Conservation (phyloP, 2,888 invertebrate species). For the Mycalesis mineus region DNA sequence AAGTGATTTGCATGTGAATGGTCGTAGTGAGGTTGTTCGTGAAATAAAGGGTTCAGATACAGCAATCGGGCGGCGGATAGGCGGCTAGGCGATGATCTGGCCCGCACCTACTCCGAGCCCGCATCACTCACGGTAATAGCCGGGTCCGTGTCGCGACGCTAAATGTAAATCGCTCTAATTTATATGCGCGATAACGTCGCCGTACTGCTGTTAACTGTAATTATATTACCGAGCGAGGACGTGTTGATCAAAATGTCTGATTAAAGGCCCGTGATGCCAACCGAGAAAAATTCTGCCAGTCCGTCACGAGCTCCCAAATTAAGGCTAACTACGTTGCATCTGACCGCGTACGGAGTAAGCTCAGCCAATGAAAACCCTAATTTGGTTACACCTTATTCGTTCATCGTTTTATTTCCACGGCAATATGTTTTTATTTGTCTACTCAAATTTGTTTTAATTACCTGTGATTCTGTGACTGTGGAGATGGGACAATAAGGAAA, state of each 20-base stretch:
- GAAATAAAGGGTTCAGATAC: constrained; percentile 24
- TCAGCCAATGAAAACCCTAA: constrained; percentile 5
- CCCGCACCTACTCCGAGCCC: constrained; percentile 66
- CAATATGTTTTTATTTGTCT: not conserved
- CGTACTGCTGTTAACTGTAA: constrained; percentile 77
- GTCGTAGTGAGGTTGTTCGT: constrained; percentile 12
- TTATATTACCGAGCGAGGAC: constrained; percentile 76
- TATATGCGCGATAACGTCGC: constrained; percentile 77
- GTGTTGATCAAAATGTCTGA: constrained; percentile 76
- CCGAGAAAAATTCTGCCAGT: constrained; percentile 48
- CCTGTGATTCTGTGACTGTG: not conserved
- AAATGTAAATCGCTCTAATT: constrained; percentile 78
- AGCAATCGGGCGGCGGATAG: constrained; percentile 29
- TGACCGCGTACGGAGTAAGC: constrained; percentile 8
- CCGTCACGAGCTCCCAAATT: constrained; percentile 31
- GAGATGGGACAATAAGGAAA: constrained; percentile 10
- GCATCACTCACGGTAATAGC: constrained; percentile 73
- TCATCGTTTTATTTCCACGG: not conserved
- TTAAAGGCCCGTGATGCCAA: constrained; percentile 61
- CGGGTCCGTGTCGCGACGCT: constrained; percentile 68
- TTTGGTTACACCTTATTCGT: constrained; percentile 8
- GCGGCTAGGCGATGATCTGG: constrained; percentile 48
- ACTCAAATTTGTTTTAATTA: not conserved
- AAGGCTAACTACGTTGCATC: constrained; percentile 26
- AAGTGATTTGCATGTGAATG: constrained; percentile 1